A percentile compares a stretch with the other conserved stretches of the same genome.
phyloP scores from a whole-genome alignment of 2,888 invertebrate species.

The Scrobipalpa atriplicella region DNA sequence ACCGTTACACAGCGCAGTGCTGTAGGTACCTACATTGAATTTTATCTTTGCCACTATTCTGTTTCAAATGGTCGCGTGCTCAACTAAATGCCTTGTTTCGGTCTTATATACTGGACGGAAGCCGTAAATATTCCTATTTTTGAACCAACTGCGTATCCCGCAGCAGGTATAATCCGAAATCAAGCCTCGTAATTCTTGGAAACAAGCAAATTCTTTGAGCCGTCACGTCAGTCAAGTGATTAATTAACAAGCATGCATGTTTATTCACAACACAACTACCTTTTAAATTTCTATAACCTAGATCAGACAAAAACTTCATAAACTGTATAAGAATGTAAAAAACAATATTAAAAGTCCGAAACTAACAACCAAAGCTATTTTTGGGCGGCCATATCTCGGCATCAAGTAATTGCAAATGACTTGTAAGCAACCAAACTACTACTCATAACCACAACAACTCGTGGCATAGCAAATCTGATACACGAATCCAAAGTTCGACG shows the following conservation, averaged over 20 bases:
- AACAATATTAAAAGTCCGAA: background rate
- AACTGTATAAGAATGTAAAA: no score
- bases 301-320: no score
- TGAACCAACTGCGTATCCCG: no score
- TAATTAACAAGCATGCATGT: no score
- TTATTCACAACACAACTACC: no score
- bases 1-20: constrained; percentile 30
- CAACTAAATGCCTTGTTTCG: background rate
- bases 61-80: background rate
- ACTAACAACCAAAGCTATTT: background rate
- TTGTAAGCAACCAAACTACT: background rate
- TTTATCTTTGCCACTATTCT: constrained; percentile 18
- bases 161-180: no score
- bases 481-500: constrained; percentile 36
- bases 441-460: constrained; percentile 5
- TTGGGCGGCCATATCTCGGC: background rate
- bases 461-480: constrained; percentile 25
- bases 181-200: no score
- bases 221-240: no score
- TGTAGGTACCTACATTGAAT: constrained; percentile 29
- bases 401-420: background rate
- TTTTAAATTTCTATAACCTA: no score
- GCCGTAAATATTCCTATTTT: no score
- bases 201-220: no score
- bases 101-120: background rate